These are phyloP conservation scores for Phrynosoma platyrhinos DNA, from an alignment of 2,113 vertebrate species.

Conservation along the genomic window DNA sequence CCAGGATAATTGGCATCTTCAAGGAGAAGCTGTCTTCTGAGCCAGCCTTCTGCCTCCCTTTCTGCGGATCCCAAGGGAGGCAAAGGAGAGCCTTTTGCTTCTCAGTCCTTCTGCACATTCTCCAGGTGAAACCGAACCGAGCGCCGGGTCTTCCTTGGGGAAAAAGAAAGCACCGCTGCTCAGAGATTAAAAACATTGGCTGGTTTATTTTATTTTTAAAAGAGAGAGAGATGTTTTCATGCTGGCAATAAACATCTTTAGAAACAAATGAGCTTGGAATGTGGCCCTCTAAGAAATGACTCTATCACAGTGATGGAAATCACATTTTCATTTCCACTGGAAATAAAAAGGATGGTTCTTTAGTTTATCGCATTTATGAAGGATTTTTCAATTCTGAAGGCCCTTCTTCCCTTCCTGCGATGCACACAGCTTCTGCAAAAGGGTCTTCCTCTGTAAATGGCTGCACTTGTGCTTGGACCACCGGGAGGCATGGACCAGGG, in stretches of 20 bases:
- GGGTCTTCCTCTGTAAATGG: not conserved
- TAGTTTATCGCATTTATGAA: slow-evolving; percentile 4
- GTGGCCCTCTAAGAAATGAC: not conserved
- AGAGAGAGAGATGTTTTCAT: slow-evolving; percentile 48
- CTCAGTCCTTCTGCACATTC: not conserved
- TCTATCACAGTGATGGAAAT: not conserved
- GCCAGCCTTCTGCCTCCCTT: not conserved
- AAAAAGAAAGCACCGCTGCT: not conserved
- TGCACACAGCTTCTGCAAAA: not conserved
- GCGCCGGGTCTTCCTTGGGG: not conserved
- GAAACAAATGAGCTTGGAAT: slow-evolving; percentile 15
- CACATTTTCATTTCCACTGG: not conserved
- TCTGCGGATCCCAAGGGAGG: not conserved
- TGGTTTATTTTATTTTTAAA: not conserved
- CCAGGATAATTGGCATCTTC: too few species aligned
- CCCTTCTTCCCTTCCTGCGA: not conserved
- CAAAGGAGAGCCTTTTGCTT: fast-evolving
- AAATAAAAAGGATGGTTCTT: slow-evolving; percentile 23
- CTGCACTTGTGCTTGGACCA: too few species aligned
- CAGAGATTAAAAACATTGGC: slow-evolving; percentile 35
- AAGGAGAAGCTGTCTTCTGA: too few species aligned
- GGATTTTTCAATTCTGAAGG: not conserved
- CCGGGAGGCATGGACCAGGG: too few species aligned
- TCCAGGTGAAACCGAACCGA: slow-evolving; percentile 13
- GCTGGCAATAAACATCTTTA: slow-evolving; percentile 25